These are phyloP conservation scores for Pyxicephalus adspersus DNA, from an alignment of 2,113 vertebrate species.

Conservation along the genomic window DNA sequence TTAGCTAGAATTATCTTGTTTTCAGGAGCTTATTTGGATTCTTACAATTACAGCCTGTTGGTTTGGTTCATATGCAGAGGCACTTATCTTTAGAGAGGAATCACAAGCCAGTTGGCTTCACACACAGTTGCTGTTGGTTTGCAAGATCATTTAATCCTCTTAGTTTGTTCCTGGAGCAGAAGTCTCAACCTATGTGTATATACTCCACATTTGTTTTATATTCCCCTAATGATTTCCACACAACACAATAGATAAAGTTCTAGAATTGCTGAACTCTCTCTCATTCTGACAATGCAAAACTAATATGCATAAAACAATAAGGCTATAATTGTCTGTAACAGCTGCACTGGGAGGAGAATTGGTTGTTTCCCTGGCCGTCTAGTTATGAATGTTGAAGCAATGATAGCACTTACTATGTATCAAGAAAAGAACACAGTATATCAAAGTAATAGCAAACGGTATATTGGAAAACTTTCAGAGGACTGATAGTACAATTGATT, in stretches of 20 bases:
- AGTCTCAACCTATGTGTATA: constrained; percentile 28
- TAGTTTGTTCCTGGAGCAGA: constrained; percentile 23
- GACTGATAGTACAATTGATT: constrained; percentile 32
- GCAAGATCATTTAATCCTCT: constrained; percentile 36
- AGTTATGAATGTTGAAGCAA: constrained; percentile 3
- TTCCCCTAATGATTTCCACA: constrained; percentile 19
- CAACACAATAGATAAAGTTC: constrained; percentile 4
- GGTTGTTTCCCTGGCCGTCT: neutral
- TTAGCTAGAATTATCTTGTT: constrained; percentile 9
- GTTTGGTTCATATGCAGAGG: constrained; percentile 26
- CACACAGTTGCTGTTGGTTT: constrained; percentile 36
- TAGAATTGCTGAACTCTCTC: constrained; percentile 16
- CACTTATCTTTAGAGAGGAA: constrained; percentile 13
- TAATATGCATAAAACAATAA: constrained; percentile 22
- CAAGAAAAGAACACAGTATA: constrained; percentile 9
- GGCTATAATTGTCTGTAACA: constrained; percentile 26
- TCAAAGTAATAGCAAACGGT: constrained; percentile 27
- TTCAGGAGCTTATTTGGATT: constrained; percentile 12
- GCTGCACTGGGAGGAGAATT: constrained; percentile 16
- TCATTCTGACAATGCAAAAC: constrained; percentile 22
- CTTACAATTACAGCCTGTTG: constrained; percentile 3
- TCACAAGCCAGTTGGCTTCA: constrained; percentile 31
- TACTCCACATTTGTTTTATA: constrained; percentile 39
- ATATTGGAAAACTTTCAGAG: neutral
- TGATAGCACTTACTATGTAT: constrained; percentile 15